Base-by-base conservation (phyloP, 2,888 invertebrate genomes). In the Hypselothyrea guttata region DNA sequence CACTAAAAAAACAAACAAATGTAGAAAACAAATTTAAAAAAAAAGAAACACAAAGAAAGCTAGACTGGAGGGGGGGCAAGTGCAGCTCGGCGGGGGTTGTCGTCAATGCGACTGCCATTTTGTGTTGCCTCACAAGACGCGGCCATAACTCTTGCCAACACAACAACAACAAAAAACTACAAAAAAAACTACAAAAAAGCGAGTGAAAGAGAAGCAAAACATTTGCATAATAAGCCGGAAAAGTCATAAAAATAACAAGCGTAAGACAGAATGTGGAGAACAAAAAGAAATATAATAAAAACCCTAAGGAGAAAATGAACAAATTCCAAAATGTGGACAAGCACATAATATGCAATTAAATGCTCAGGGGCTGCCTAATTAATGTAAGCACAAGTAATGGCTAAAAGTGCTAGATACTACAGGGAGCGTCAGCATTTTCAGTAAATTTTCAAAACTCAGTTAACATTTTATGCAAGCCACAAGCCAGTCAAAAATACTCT, bases 21-120 rank as follows among this genome's bases (percentile, higher is more conserved):
- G 48, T 18, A 38, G n/a, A n/a, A n/a, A n/a, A n/a, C n/a, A n/a
- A n/a, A n/a, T n/a, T n/a, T n/a, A n/a, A n/a, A n/a, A 34, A 57
- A 57, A 40, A 38, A 28, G 38, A 27, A 15, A 22, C 22, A 45
- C 27, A 35, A 27, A 38, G 37, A 33, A 8, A 30, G 34, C 38
- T 34, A 40, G 28, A 16, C 16, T 47, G 8, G 46, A 7, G 62
- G 33, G 33, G 33, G 28, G 48, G 45, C 45, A 31, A 8, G 30
- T 9, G 12, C 22, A 9, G 30, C 4, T 35, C 28, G 45, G 41
- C 13, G n/a, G 44, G 11, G 33, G 5, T 13, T 12, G 12, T 1
- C 4, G 8, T 1, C 22, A 15, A 12, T 52, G 52, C 35, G 70
- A 52, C 64, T 68, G 67, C 67, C 67, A 68, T 68, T 68, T 68